Base-by-base conservation (phyloP, 1,140 invertebrate species). In the Trinorchestia longiramus region DNA sequence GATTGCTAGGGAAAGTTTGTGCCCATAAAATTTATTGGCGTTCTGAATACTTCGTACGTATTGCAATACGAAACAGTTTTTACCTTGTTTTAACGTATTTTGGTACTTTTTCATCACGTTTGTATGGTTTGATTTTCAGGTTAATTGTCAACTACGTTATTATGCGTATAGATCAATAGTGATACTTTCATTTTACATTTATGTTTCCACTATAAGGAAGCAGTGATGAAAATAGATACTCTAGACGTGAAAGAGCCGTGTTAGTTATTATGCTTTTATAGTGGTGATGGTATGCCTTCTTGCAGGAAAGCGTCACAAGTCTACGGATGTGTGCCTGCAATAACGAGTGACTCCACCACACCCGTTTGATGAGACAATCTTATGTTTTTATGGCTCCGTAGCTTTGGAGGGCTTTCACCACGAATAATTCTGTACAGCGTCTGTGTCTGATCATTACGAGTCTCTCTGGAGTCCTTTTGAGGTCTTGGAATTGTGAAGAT, bases 301-400 rank as follows among this genome's bases (percentile, higher is more conserved):
- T 47, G 40, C 92, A 15, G 44, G 19, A 47, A 45, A 6, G 40
- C 40, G 0, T 45, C 6, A 11, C 1, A 94, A 94, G 92, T 94
- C 92, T 47, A 94, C 92, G 92, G 92, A 94, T 94, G 44, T 43
- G 11, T 0, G 11, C 11, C 92, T 43, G 3, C 92, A 11, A 43
- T 47, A 45, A 94, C 47, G 92, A 94, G 43, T 94, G 8, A n/a
- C 92, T 43, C 4, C 44, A 47, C 44, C 19, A 40, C 36, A 15
- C 44, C 11, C 92, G 92, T 94, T 94, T 94, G 44, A 94, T 45
- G 92, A 94, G 44, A 94, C 43, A 45, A 15, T 94, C 92, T 94
- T 43, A n/a, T 94, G 47, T 43, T 47, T 94, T 47, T 43, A 44
- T 45, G 92, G 43, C 43, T 94, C 36, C 11, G 1, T 45, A 94